These are phyloP conservation scores for Chymomyza caudatula DNA, from an alignment of 2,888 invertebrate genomes.

Conservation along the genomic window DNA sequence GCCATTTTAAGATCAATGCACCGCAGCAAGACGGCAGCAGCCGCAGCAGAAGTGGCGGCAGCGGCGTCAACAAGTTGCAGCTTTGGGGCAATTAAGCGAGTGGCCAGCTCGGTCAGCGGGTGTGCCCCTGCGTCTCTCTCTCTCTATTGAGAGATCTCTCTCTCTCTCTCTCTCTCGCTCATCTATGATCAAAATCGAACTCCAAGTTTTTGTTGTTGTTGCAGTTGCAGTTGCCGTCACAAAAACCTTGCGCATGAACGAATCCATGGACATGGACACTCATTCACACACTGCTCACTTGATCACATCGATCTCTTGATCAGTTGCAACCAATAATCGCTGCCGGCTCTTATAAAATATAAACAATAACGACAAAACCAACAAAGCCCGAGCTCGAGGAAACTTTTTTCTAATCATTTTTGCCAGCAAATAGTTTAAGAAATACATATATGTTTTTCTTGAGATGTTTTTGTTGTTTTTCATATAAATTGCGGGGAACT, in stretches of 20 bases:
- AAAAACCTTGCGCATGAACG: slow-evolving; percentile 77
- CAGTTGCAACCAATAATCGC: background rate
- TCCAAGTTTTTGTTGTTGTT: slow-evolving; percentile 33
- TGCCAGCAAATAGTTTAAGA: background rate
- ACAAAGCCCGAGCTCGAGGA: background rate
- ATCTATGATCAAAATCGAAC: slow-evolving; percentile 9
- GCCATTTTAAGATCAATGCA: slow-evolving; percentile 77
- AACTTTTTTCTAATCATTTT: background rate
- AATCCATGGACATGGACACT: slow-evolving; percentile 75
- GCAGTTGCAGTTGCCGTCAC: background rate
- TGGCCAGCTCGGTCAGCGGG: background rate
- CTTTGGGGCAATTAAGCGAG: background rate
- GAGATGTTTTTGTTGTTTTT: background rate
- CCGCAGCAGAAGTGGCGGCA: slow-evolving; percentile 9
- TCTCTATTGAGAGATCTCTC: too few relatives aligned
- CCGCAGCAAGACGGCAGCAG: slow-evolving; percentile 44
- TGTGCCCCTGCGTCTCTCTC: background rate
- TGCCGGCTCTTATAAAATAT: background rate
- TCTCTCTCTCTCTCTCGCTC: too few relatives aligned
- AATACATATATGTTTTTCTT: slow-evolving; percentile 6
- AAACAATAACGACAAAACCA: background rate
- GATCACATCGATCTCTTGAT: background rate
- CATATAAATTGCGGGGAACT: background rate
- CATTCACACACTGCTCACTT: too few relatives aligned
- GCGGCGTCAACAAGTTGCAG: slow-evolving; percentile 6